Conservation (phyloP, 2,888 invertebrate genomes). For the Sarcophaga variegata region DNA sequence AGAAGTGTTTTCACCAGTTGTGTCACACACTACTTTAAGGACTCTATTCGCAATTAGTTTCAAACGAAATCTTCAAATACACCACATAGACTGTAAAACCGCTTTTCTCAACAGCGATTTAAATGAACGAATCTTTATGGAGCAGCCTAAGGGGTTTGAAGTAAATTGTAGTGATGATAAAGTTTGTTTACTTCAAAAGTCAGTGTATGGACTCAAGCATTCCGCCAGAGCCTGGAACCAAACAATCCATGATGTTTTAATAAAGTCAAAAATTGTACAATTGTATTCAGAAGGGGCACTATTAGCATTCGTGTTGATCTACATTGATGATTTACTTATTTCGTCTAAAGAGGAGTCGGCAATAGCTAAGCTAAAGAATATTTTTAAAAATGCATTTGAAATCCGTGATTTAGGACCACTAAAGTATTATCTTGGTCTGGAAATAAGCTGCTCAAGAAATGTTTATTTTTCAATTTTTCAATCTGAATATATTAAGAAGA, state of each 20-base stretch:
- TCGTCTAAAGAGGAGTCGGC: neutral
- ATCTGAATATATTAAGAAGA: no score
- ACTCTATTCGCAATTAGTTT: slow-evolving; percentile 3
- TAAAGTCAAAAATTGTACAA: neutral
- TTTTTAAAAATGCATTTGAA: no score
- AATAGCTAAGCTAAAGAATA: no score
- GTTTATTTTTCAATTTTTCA: no score
- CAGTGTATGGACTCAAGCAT: slow-evolving; percentile 14
- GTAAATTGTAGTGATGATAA: neutral
- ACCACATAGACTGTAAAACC: neutral
- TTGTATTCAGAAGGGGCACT: neutral
- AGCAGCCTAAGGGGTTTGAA: neutral
- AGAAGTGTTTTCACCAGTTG: slow-evolving; percentile 29
- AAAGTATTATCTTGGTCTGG: no score
- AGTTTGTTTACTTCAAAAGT: neutral
- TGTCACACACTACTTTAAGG: slow-evolving; percentile 17
- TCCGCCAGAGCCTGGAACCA: neutral
- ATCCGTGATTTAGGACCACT: no score
- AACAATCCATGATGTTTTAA: neutral
- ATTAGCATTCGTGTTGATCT: neutral
- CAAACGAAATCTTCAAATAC: slow-evolving; percentile 4
- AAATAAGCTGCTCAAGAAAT: no score
- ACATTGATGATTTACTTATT: slow-evolving; percentile 2
- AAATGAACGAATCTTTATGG: neutral
- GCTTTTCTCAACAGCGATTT: no score